Evolutionary conservation across 2,888 invertebrate genomes (phyloP), one percentile per base, ranked within the genome.

Genomic region (Cremastinae sp.): DNA sequence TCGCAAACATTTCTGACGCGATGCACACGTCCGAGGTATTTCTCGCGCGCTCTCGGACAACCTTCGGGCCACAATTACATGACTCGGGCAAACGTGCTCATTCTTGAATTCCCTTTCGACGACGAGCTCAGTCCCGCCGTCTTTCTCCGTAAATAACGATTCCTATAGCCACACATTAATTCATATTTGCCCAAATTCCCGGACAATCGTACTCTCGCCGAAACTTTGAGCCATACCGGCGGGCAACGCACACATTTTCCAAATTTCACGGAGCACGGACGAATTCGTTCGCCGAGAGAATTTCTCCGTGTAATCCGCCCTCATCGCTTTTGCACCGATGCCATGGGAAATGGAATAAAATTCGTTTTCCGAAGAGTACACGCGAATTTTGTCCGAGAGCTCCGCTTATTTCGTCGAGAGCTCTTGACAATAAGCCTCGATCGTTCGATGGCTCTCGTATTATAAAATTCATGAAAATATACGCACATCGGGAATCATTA

Each of bases 41-140:
- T 83, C 82, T 74, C 75, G 79, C 71, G 59, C 43, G 73, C 47
- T 61, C 58, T 73, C 53, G 56, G 45, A 41, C 34, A 58, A 56
- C 34, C 59, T 54, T 64, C 79, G 73, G 61, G 75, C 79, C 81
- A 81, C 84, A 83, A 84, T 84, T 84, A 81, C 82, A 80, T 80
- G 79, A 81, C 79, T 81, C 76, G 74, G 78, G 80, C 79, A 81
- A 82, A 79, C 79, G 75, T 75, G 75, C 77, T 41, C 51, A 61
- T 59, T 64, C 68, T 72, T 73, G 62, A 64, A 64, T 73, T 66
- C 61, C 28, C 71, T 54, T 68, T 68, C 45, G 49, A 53, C 64
- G 20, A 53, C 12, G 28, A 28, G 28, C 49, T 51, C 41, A 38
- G 8, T 5, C 9, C 47, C 43, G 10, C 28, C 5, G 28, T 28